Conservation (phyloP, 2,888 invertebrate species). For the Melipona beecheii region DNA sequence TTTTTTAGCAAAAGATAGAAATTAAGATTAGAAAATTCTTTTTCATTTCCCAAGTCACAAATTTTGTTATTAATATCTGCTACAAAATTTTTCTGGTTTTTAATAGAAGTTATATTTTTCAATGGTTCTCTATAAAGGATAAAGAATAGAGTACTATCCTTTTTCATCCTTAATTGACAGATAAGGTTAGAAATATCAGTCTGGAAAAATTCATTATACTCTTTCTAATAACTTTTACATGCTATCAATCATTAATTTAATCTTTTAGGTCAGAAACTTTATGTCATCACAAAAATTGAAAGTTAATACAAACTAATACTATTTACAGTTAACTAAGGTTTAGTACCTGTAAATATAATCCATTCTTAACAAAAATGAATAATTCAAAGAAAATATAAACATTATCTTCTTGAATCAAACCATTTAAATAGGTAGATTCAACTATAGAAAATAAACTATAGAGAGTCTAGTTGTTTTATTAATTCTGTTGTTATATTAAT, state of each 20-base stretch:
- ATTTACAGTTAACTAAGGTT: no score
- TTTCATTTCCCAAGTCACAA: neutral
- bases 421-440: neutral
- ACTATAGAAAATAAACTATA: neutral
- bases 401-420: neutral
- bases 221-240: no score
- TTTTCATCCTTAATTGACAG: no score
- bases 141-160: no score
- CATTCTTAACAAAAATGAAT: neutral
- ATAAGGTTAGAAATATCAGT: no score
- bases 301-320: no score
- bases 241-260: no score
- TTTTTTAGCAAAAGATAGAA: neutral
- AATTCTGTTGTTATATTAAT: no score
- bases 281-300: no score
- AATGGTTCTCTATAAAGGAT: no score
- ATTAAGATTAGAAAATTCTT: neutral
- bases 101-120: neutral
- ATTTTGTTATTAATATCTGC: neutral
- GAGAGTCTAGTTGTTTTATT: neutral
- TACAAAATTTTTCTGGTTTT: neutral
- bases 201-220: no score
- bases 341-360: neutral
- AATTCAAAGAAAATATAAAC: neutral
- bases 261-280: no score